Base-by-base conservation (phyloP, 2,888 invertebrate species). In the Eretmocerus hayati region DNA sequence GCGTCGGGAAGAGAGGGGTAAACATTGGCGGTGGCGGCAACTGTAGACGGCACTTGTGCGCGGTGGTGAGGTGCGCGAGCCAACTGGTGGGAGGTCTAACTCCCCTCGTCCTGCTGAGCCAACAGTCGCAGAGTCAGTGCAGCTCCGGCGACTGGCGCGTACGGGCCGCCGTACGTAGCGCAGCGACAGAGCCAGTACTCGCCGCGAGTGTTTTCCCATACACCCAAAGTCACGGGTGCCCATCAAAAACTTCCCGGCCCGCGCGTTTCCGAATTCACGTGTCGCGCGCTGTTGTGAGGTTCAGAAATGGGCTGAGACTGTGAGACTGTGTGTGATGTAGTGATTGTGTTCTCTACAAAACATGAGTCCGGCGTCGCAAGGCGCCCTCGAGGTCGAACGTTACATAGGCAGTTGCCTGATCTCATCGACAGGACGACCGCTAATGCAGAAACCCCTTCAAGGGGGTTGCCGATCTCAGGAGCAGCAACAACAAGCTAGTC, bases 301-400 rank as follows among this genome's bases (percentile, higher is more conserved):
- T 30, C 30, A 9, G 13, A 30, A 30, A 30, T 30, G 8, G 8
- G 13, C 13, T 8, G 8, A 13, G 13, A 30, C 52, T 46, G n/a
- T n/a, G n/a, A n/a, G n/a, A n/a, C n/a, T n/a, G n/a, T n/a, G n/a
- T n/a, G n/a, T n/a, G n/a, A n/a, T n/a, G n/a, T n/a, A n/a, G n/a
- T n/a, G 26, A 26, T 6, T 9, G 26, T 26, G 26, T n/a, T n/a
- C n/a, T n/a, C n/a, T n/a, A n/a, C n/a, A n/a, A 26, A 26, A 49
- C 3, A 86, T 85, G 85, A 85, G 85, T 80, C 85, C 85, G 74
- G 83, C 83, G 72, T 75, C 77, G 59, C 73, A 74, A 67, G 78
- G 78, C 61, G 71, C 74, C 61, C 67, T 79, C 56, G 78, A 79
- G 71, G 77, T 80, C 62, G 81, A 81, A 73, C 75, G 79, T 59